Evolutionary conservation across 2,113 vertebrate genomes (phyloP), one percentile per base, ranked within the genome.

Genomic region (Poeciliopsis occidentalis): DNA sequence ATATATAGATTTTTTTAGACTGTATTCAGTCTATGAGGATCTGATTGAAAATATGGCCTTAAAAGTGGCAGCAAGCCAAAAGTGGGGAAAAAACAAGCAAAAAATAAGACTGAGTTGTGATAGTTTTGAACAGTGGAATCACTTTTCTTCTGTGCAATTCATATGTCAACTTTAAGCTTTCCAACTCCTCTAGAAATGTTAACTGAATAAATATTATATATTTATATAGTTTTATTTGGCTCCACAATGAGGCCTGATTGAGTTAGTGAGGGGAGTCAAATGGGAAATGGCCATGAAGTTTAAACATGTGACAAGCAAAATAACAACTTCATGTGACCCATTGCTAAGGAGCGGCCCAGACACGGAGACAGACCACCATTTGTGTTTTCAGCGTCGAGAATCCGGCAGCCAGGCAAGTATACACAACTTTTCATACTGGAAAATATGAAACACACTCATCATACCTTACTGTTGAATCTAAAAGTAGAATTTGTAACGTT

Each of bases 251-350:
- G 19, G 44, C 34, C 67, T 79, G 60, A 85, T 85, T 62, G 80
- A 86, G 66, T 86, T 82, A 79, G 75, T 13, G 68, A 77, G 54
- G 54, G 27, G 10, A 78, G 79, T 82, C 63, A 84, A 73, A 85
- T 82, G 77, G 79, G 32, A 77, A 73, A 87, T 79, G 85, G 83
- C 81, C 54, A 77, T 71, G 62, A 60, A 83, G 63, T 74, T 47
- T 70, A 85, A 83, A 80, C 94, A 94, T 95, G 94, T 95, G 94
- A 95, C 92, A 57, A 87, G 85, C 71, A 81, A 82, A 86, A 87
- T 76, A 87, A 68, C 84, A 84, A 75, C 87, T 95, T 92, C 94
- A 95, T 95, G 94, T 95, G 94, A 95, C 94, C 86, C 81, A 77
- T 86, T 80, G 88, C 87, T 89, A 81, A 93, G 84, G 82, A 90